Conservation (phyloP, 2,113 vertebrate genomes). For the Machaerirhynchus nigripectus region DNA sequence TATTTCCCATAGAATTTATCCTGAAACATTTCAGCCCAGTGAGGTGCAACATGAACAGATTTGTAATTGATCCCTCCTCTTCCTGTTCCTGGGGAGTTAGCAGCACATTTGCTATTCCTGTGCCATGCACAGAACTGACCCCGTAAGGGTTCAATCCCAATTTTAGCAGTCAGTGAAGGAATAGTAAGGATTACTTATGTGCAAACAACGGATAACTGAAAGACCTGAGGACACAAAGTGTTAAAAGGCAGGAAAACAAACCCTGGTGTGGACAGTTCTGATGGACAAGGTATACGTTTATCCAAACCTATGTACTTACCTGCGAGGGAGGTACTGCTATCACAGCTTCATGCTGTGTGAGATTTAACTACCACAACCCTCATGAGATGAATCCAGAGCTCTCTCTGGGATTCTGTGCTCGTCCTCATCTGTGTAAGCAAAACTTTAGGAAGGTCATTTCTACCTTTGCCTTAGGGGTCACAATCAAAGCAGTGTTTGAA, state of each 20-base stretch:
- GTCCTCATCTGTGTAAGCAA: neutral
- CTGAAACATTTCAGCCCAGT: neutral
- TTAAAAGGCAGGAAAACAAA: neutral
- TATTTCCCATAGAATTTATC: neutral
- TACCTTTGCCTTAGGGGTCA: neutral
- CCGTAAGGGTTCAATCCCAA: neutral
- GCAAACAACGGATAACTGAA: neutral
- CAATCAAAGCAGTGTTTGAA: constrained; percentile 22
- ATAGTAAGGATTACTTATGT: neutral
- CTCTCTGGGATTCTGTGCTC: neutral
- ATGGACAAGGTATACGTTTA: neutral
- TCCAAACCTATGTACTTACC: neutral
- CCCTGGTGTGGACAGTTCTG: neutral
- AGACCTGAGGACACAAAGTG: neutral
- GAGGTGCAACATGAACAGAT: neutral
- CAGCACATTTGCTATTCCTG: neutral
- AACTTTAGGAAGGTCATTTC: constrained; percentile 14
- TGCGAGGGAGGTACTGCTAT: neutral
- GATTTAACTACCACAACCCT: neutral
- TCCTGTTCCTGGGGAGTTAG: neutral
- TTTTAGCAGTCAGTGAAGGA: neutral
- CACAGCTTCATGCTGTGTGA: neutral
- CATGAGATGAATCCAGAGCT: neutral
- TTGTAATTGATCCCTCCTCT: neutral
- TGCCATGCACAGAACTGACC: neutral